These are phyloP conservation scores for Diadema setosum DNA, from an alignment of 35 echinoderm and acorn worm species.

Conservation along the genomic window DNA sequence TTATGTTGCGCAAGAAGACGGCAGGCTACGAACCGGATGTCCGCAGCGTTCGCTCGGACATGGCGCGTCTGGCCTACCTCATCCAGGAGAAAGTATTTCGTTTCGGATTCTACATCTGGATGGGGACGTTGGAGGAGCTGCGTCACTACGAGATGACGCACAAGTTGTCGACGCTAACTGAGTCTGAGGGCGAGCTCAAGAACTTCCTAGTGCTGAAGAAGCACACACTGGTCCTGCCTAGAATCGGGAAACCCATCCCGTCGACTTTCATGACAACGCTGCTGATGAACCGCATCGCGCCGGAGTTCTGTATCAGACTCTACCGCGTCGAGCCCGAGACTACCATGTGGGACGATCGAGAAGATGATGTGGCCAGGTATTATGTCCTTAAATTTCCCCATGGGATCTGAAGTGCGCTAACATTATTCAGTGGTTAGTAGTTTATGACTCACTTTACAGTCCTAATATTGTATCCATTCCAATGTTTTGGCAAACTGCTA, in stretches of 20 bases:
- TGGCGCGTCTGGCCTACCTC: conserved; percentile 86
- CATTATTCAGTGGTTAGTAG: too few relatives aligned
- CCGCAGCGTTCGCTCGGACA: conserved; percentile 64
- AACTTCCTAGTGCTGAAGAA: conserved; percentile 72
- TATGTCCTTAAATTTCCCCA: too few relatives aligned
- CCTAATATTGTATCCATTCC: too few relatives aligned
- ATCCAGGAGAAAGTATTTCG: conserved; percentile 70
- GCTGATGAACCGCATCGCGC: conserved; percentile 62
- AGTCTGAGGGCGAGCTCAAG: conserved; percentile 54
- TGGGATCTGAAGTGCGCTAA: too few relatives aligned
- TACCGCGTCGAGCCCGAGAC: conserved; percentile 90
- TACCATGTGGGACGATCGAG: conserved; percentile 86
- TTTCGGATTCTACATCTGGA: conserved; percentile 89
- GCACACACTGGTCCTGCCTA: conserved; percentile 68
- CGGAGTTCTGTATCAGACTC: conserved; percentile 75
- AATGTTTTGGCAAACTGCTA: too few relatives aligned
- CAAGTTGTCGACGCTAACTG: conserved; percentile 44
- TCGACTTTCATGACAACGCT: conserved; percentile 63
- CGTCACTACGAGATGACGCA: conserved; percentile 55
- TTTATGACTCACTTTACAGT: too few relatives aligned
- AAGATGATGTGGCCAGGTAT: conserved; percentile 54
- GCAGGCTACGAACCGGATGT: conserved; percentile 78
- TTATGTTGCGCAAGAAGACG: conserved; percentile 56
- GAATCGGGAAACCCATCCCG: conserved; percentile 83
- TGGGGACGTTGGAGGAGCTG: conserved; percentile 76